phyloP scores from a whole-genome alignment of 2,113 vertebrate species.

The Pseudois nayaur region DNA sequence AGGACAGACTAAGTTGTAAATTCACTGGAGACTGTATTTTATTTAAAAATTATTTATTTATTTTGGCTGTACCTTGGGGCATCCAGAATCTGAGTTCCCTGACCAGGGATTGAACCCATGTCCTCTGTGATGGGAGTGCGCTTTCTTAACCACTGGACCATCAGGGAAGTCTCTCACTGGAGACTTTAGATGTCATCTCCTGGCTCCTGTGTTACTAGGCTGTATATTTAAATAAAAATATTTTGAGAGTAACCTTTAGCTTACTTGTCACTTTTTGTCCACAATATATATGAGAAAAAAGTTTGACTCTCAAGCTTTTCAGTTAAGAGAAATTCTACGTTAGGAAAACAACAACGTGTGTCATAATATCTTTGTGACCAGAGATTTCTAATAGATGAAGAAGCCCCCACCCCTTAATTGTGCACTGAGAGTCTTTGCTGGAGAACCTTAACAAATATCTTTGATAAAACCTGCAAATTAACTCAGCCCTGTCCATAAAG shows the following conservation, averaged over 20 bases:
- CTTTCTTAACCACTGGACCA: not conserved
- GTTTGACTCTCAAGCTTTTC: not conserved
- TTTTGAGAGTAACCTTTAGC: not conserved
- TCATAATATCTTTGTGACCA: not conserved
- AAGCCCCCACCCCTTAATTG: not conserved
- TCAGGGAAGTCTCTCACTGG: not conserved
- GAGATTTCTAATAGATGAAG: not conserved
- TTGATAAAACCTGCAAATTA: not conserved
- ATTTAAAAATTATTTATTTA: not conserved
- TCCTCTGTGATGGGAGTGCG: not conserved
- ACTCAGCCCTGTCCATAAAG: not conserved
- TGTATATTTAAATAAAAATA: not conserved
- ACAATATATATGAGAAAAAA: not conserved
- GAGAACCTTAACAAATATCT: not conserved
- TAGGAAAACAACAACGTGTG: not conserved
- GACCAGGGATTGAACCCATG: not conserved
- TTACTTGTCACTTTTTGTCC: not conserved
- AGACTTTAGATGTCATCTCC: not conserved
- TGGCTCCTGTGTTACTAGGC: not conserved
- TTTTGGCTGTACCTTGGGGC: not conserved
- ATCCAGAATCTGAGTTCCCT: not conserved
- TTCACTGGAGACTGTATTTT: not conserved
- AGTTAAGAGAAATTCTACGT: not conserved
- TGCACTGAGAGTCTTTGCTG: not conserved
- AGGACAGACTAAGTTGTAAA: not conserved